Evolutionary conservation across 1,140 invertebrate genomes (phyloP).

Genomic region (Trichomalopsis sarcophagae): DNA sequence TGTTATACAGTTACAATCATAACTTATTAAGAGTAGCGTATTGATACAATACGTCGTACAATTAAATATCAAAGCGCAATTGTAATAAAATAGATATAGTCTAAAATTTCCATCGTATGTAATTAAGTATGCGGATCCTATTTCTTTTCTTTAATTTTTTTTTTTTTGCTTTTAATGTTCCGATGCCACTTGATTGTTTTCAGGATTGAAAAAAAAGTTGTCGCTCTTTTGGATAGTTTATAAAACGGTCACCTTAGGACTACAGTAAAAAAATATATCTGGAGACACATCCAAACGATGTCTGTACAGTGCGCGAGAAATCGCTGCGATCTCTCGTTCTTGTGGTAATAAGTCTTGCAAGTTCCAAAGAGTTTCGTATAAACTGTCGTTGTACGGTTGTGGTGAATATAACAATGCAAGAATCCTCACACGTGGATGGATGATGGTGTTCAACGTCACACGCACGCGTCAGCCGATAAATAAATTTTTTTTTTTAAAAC

Average conservation of each 20-base stretch:
- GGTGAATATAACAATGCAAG: not conserved
- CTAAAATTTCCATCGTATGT: not conserved
- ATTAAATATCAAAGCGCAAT: slow-evolving; percentile 5
- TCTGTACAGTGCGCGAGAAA: slow-evolving; percentile 21
- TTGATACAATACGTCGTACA: slow-evolving; percentile 61
- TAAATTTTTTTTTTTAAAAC: not conserved
- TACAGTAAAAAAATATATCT: slow-evolving; percentile 46
- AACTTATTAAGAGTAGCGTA: slow-evolving; percentile 53
- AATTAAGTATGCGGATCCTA: slow-evolving; percentile 35
- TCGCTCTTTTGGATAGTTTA: slow-evolving; percentile 18
- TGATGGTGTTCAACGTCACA: not conserved
- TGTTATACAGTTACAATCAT: not conserved
- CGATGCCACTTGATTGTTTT: not conserved
- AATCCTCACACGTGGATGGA: too few relatives aligned
- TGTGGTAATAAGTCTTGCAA: not conserved
- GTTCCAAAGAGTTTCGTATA: not conserved
- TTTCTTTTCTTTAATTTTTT: not conserved
- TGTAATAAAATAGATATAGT: not conserved
- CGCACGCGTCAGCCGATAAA: not conserved
- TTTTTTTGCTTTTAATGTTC: not conserved
- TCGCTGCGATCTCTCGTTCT: not conserved
- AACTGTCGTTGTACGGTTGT: not conserved
- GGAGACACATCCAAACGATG: slow-evolving; percentile 21
- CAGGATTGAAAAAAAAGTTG: slow-evolving; percentile 20
- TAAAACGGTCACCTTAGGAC: slow-evolving; percentile 22